Conservation (phyloP, 2,888 invertebrate species). For the Agelastica alni region DNA sequence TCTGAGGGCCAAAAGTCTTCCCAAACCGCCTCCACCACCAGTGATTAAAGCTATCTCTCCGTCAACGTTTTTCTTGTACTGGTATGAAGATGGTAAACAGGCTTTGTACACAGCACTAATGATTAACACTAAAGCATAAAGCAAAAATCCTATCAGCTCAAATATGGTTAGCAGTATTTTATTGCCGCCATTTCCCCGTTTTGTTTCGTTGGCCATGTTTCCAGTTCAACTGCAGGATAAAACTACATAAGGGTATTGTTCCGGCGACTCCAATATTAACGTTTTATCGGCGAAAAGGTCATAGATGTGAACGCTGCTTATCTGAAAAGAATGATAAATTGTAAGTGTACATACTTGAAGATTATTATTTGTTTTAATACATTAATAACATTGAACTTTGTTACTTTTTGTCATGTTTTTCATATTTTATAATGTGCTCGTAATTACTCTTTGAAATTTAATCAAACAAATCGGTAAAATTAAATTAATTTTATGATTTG, state of each 20-base stretch:
- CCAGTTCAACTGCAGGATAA: neutral
- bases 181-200: slow-evolving; percentile 42
- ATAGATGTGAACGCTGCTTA: slow-evolving; percentile 15
- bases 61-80: slow-evolving; percentile 69
- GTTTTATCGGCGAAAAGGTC: slow-evolving; percentile 24
- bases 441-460: no score
- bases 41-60: slow-evolving; percentile 85
- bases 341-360: no score
- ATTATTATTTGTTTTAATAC: no score
- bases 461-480: no score
- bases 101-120: slow-evolving; percentile 40
- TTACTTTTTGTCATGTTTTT: no score
- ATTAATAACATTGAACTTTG: no score
- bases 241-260: slow-evolving; percentile 4
- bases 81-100: slow-evolving; percentile 64
- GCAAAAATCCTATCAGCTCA: slow-evolving; percentile 58
- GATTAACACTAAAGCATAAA: slow-evolving; percentile 51
- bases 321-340: slow-evolving; percentile 24
- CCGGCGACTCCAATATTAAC: neutral
- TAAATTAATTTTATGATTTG: no score
- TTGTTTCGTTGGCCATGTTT: slow-evolving; percentile 26
- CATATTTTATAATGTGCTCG: no score
- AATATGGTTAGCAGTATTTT: slow-evolving; percentile 61
- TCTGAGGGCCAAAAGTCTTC: slow-evolving; percentile 74
- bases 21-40: slow-evolving; percentile 87